phyloP scores from a whole-genome alignment of 1,140 invertebrate species.

The Caerostris extrusa region DNA sequence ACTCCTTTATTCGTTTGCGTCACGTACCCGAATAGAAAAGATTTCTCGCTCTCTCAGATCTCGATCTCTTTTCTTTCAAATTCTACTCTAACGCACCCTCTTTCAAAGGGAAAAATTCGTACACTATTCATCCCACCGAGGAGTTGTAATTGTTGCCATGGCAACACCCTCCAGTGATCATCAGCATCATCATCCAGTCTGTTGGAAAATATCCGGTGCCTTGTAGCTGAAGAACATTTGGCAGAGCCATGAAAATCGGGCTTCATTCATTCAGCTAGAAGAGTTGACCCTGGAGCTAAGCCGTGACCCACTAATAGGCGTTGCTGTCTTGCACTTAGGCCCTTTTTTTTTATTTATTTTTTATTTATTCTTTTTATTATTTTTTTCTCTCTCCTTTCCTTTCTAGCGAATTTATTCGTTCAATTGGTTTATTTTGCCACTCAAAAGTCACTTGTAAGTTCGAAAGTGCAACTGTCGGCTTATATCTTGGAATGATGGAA shows the following conservation, averaged over 20 bases:
- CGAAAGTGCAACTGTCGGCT: constrained; percentile 57
- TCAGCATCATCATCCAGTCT: background rate
- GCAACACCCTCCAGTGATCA: constrained; percentile 65
- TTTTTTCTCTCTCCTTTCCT: background rate
- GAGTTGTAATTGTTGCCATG: constrained; percentile 46
- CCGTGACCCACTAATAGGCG: constrained; percentile 75
- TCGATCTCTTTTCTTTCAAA: background rate
- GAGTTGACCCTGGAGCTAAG: constrained; percentile 62
- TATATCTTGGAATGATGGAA: background rate
- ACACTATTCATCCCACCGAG: constrained; percentile 60
- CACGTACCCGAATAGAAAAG: constrained; percentile 43
- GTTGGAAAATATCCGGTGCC: constrained; percentile 16
- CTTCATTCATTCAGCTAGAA: constrained; percentile 57
- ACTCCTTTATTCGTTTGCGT: constrained; percentile 45
- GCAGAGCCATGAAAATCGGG: constrained; percentile 58
- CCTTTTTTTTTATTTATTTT: constrained; percentile 36
- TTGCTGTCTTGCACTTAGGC: background rate
- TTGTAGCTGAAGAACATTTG: background rate
- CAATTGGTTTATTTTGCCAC: background rate
- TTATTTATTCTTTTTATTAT: background rate
- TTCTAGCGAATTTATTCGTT: too few species aligned
- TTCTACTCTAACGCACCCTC: background rate
- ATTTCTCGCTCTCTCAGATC: constrained; percentile 7
- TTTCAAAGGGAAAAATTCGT: background rate
- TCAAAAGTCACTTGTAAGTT: constrained; percentile 53